Conservation (phyloP, 2,113 vertebrate genomes). For the Leptodactylus fuscus region DNA sequence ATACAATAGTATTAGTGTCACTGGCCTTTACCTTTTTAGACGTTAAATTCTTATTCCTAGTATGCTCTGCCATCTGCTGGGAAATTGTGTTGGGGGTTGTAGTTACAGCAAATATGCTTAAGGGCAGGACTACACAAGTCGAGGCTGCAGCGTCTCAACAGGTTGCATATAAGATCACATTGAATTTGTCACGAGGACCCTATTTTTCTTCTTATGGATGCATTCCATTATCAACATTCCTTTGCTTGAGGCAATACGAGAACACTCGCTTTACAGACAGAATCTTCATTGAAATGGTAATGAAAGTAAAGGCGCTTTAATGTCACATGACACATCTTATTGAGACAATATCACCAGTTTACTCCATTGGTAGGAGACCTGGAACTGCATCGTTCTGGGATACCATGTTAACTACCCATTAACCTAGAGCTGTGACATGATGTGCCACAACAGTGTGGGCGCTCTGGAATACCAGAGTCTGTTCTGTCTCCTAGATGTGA, state of each 20-base stretch:
- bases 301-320: no score
- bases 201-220: background rate
- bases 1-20: background rate
- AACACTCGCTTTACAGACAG: background rate
- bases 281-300: no score
- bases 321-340: background rate
- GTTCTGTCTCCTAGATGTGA: background rate
- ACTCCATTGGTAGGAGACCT: background rate
- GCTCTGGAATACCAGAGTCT: background rate
- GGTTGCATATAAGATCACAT: constrained; percentile 7
- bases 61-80: constrained; percentile 22
- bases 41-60: background rate
- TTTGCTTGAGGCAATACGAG: background rate
- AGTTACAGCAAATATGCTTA: background rate
- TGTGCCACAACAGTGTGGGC: background rate
- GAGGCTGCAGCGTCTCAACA: background rate
- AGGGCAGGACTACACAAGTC: constrained; percentile 3
- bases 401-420: background rate
- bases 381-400: background rate
- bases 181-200: background rate
- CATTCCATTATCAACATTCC: background rate
- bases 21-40: background rate
- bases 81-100: background rate
- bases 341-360: background rate
- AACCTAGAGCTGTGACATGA: background rate